These are phyloP conservation scores for Argopecten irradians DNA, from an alignment of 1,140 invertebrate genomes.

Conservation along the genomic window DNA sequence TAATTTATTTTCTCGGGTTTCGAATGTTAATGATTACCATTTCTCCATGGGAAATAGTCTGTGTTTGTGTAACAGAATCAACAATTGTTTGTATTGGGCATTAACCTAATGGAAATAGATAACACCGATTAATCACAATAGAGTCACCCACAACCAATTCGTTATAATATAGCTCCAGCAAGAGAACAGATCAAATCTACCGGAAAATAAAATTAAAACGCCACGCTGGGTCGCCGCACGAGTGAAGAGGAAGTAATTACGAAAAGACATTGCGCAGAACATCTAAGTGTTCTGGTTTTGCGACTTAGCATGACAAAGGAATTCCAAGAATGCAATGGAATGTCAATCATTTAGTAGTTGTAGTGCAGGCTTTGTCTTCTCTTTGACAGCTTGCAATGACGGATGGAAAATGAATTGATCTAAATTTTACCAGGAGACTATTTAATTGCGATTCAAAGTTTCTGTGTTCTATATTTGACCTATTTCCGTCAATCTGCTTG, in stretches of 20 bases:
- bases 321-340: background rate
- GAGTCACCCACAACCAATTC: background rate
- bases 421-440: background rate
- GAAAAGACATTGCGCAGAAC: background rate
- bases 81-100: background rate
- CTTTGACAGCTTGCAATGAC: background rate
- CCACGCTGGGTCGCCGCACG: background rate
- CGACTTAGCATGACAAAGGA: background rate
- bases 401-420: conserved; percentile 7
- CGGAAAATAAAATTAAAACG: background rate
- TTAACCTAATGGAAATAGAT: background rate
- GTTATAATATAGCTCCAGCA: background rate
- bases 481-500: background rate
- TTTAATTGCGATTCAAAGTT: background rate
- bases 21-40: too few relatives aligned
- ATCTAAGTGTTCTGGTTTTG: background rate
- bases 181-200: background rate
- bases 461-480: conserved; percentile 2
- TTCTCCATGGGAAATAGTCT: background rate
- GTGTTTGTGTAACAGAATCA: background rate
- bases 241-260: background rate
- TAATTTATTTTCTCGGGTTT: too few relatives aligned
- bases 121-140: background rate
- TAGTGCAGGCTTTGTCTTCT: background rate
- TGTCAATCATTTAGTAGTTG: background rate